Percentiles rank a stretch among this genome's conserved stretches.
phyloP scores from a whole-genome alignment of 64 coral and sea anemone species.

The Montipora cactus region DNA sequence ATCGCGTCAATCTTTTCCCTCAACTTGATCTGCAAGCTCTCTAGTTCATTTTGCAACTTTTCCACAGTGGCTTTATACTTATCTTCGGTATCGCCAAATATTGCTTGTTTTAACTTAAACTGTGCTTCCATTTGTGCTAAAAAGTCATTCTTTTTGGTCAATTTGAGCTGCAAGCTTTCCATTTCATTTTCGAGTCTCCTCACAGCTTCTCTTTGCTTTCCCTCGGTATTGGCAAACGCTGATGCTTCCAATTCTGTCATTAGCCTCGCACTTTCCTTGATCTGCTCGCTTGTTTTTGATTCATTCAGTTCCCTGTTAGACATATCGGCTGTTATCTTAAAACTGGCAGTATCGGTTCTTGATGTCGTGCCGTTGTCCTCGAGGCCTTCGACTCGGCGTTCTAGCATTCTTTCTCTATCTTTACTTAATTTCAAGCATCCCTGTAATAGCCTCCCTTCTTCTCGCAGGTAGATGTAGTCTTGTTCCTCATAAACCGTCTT shows the following conservation, averaged over 20 bases:
- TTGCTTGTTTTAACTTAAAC: background rate
- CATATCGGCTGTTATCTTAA: background rate
- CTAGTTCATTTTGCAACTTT: background rate
- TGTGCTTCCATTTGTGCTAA: background rate
- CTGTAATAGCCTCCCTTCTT: background rate
- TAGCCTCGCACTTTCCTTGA: background rate
- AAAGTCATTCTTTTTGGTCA: background rate
- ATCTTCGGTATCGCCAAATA: background rate
- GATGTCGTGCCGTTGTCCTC: background rate
- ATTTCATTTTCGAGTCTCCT: background rate
- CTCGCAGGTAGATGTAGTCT: background rate
- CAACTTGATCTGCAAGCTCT: background rate
- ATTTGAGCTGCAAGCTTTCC: background rate
- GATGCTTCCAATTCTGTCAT: background rate
- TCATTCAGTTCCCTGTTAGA: background rate
- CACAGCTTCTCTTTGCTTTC: background rate
- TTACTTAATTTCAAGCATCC: conserved; percentile 4
- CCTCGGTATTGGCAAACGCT: too few relatives aligned
- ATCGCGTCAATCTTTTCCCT: background rate
- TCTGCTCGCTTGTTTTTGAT: background rate
- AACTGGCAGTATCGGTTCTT: background rate
- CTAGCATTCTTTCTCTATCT: background rate
- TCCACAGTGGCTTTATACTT: background rate
- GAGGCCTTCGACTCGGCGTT: background rate
- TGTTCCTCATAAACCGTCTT: background rate